Base-by-base conservation (phyloP, 2,797 vertebrate genomes). In the Ispidina lecontei region DNA sequence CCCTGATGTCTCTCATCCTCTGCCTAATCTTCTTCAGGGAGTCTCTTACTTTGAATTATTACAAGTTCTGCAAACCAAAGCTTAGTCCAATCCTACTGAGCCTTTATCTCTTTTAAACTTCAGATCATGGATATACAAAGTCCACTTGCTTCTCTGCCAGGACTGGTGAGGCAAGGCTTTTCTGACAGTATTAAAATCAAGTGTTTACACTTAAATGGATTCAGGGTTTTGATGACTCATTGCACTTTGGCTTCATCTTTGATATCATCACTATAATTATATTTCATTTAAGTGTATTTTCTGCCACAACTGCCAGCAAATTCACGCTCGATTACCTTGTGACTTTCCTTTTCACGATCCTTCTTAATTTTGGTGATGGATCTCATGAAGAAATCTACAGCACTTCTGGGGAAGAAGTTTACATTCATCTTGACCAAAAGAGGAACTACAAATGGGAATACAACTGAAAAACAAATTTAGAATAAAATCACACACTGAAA, bases 391-490 rank as follows among this genome's bases (percentile, higher is more conserved):
- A 98, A 99, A 58, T 98, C 94, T 0, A 96, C 91, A 29, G 97
- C 97, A 7, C 95, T 88, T 0, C 0, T 0, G 1, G 98, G 97
- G 82, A 98, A 98, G 10, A 99, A 1, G 10, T 67, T 90, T 1
- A 97, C 1, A 1, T 97, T 95, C 59, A 98, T 2, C 95, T 96
- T 98, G 41, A 84, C 94, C 70, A 99, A 12, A 28, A 99, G 0
- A 14, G 98, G 98, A 28, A 0, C 7, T 25, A 97, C 0, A 64
- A 98, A 98, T 11, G 98, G 98, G 37, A 96, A 98, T 41, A 97
- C 29, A 52, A 80, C 98, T 99, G 89, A 18, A 87, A 93, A 95
- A 55, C 52, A 49, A 64, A 84, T n/a, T 0, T 15, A 84, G 17
- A 84, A 52, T 21, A 31, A 39, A 68, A 31, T 62, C 2, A 0